phyloP scores from a whole-genome alignment of 2,797 vertebrate species.

The Anabacerthia variegaticeps region DNA sequence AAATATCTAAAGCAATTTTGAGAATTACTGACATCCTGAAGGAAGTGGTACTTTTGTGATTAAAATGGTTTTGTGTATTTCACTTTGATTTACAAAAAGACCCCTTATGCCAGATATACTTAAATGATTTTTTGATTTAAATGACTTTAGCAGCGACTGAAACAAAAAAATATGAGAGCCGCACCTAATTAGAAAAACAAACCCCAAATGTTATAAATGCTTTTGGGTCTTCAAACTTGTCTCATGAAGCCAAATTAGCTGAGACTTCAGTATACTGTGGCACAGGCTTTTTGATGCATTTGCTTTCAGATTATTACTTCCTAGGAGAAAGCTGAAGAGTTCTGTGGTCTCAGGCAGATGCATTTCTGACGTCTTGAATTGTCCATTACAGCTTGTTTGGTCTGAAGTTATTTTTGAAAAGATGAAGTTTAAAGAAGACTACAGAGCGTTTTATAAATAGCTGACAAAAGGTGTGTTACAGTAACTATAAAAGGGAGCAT shows the following conservation, averaged over 20 bases:
- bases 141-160: not conserved
- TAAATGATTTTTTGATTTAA: constrained; percentile 58
- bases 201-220: not conserved
- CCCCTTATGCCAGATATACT: not conserved
- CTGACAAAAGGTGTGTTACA: not conserved
- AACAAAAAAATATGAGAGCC: not conserved
- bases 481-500: not conserved
- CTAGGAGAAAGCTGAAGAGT: not conserved
- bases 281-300: not conserved
- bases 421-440: constrained; percentile 1
- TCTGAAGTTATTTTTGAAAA: constrained; percentile 41
- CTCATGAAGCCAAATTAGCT: not conserved
- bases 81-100: constrained; percentile 37
- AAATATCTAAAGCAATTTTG: constrained; percentile 79
- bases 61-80: constrained; percentile 69
- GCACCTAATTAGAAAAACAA: constrained; percentile 8
- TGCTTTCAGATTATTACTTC: constrained; percentile 3
- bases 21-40: constrained; percentile 79
- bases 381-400: constrained; percentile 37
- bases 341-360: constrained; percentile 22
- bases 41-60: constrained; percentile 73
- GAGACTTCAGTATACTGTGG: not conserved
- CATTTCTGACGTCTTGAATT: not conserved
- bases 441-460: not conserved
- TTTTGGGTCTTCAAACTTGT: not conserved